Evolutionary conservation across 2,797 vertebrate genomes (phyloP).

Genomic region (Sebastes matsubarae): DNA sequence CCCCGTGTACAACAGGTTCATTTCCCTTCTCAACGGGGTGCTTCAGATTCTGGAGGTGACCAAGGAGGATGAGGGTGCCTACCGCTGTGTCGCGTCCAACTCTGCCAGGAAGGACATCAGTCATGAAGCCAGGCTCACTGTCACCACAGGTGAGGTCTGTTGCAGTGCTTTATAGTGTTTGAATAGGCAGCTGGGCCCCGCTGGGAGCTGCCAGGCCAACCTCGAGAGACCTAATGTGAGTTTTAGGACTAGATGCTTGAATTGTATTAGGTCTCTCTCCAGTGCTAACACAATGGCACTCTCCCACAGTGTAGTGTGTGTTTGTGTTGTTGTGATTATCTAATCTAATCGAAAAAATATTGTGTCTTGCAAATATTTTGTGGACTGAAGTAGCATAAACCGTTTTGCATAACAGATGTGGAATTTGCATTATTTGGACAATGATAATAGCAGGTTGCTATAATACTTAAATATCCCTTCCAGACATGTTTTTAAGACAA

Average conservation of each 20-base stretch:
- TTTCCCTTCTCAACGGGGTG: conserved; percentile 92
- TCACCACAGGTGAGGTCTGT: conserved; percentile 79
- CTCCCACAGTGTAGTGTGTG: not conserved
- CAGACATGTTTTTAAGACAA: not conserved
- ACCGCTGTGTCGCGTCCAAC: conserved; percentile 91
- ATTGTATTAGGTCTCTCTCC: not conserved
- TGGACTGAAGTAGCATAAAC: not conserved
- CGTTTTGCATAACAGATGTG: not conserved
- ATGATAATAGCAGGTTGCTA: not conserved
- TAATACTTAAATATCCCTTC: not conserved
- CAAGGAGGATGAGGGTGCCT: conserved; percentile 86
- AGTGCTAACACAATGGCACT: not conserved
- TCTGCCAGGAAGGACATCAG: conserved; percentile 86
- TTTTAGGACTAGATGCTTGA: not conserved
- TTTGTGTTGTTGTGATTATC: not conserved
- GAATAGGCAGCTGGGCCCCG: not conserved
- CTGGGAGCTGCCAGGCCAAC: conserved; percentile 5
- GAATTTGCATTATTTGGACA: not conserved
- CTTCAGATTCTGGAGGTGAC: conserved; percentile 92
- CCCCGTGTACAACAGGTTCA: conserved; percentile 82
- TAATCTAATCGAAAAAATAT: not conserved
- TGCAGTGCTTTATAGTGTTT: conserved; percentile 19
- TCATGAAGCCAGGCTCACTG: conserved; percentile 85
- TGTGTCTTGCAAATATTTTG: not conserved
- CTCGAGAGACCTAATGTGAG: not conserved